phyloP scores from a whole-genome alignment of 2,888 invertebrate species.

The Bombyx huttoni region DNA sequence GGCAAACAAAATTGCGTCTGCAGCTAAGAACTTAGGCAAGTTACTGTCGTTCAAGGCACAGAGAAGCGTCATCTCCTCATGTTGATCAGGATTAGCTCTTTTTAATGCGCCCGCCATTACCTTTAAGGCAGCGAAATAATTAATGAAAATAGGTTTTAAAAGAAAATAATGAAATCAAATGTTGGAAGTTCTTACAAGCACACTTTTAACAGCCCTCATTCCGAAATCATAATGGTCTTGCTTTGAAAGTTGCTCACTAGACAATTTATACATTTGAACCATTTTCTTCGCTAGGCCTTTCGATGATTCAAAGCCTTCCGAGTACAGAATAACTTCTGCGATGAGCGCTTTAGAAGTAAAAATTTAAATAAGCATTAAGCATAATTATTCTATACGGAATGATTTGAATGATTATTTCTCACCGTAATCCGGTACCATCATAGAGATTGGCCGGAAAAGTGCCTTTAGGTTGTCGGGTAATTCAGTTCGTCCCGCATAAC shows the following conservation, averaged over 20 bases:
- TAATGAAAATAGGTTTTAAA: too few relatives aligned
- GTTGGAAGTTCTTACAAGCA: slow-evolving; percentile 67
- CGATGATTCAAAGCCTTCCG: slow-evolving; percentile 92
- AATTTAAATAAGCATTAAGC: not conserved
- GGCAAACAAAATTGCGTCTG: slow-evolving; percentile 87
- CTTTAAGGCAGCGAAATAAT: slow-evolving; percentile 15
- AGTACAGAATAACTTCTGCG: slow-evolving; percentile 93
- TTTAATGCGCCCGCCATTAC: slow-evolving; percentile 93
- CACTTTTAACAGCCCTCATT: slow-evolving; percentile 95
- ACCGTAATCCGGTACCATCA: slow-evolving; percentile 96
- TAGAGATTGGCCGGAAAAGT: slow-evolving; percentile 87
- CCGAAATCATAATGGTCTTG: slow-evolving; percentile 95
- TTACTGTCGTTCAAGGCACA: slow-evolving; percentile 91
- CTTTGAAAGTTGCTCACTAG: slow-evolving; percentile 91
- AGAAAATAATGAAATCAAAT: too few relatives aligned
- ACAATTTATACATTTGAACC: slow-evolving; percentile 93
- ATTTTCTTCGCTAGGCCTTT: slow-evolving; percentile 90
- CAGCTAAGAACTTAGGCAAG: slow-evolving; percentile 89
- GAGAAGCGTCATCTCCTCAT: slow-evolving; percentile 87
- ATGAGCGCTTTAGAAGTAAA: slow-evolving; percentile 75
- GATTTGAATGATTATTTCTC: slow-evolving; percentile 11
- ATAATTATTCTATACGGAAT: not conserved
- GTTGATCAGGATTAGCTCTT: slow-evolving; percentile 85
- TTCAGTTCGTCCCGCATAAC: slow-evolving; percentile 91
- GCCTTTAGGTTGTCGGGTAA: slow-evolving; percentile 91